These are phyloP conservation scores for Marcusenius ussheri DNA, from an alignment of 2,113 vertebrate species.

Conservation along the genomic window DNA sequence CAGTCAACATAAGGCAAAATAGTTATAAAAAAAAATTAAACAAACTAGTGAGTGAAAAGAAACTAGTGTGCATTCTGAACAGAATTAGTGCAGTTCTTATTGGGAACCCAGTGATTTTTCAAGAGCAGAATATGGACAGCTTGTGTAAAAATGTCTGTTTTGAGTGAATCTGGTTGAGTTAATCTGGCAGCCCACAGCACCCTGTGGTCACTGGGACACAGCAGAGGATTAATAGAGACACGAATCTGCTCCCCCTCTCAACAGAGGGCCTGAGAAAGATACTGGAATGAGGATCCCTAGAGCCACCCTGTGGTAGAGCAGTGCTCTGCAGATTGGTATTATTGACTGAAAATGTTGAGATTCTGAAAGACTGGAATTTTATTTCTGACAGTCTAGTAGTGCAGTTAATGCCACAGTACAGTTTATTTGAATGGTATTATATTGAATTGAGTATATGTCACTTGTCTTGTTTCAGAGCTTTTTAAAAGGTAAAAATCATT, in stretches of 20 bases:
- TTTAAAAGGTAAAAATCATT: not conserved
- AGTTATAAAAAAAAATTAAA: not conserved
- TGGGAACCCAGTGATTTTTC: not conserved
- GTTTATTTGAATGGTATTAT: not conserved
- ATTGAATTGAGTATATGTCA: not conserved
- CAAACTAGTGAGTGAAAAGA: not conserved
- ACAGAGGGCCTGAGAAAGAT: not conserved
- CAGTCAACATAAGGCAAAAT: not conserved
- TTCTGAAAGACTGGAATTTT: not conserved
- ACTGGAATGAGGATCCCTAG: not conserved
- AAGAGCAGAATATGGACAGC: not conserved
- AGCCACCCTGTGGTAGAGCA: conserved; percentile 11
- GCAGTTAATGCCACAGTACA: not conserved
- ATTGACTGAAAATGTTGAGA: not conserved
- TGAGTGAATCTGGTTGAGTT: conserved; percentile 5
- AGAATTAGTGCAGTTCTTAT: not conserved
- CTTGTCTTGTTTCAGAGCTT: not conserved
- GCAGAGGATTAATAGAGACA: conserved; percentile 2
- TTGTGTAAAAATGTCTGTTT: not conserved
- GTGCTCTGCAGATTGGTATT: not conserved
- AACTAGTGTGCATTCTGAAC: not conserved
- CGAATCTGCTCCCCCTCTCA: not conserved
- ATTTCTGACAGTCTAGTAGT: not conserved
- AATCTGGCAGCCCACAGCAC: conserved; percentile 12
- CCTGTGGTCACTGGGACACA: conserved; percentile 14